Evolutionary conservation across 92 coral and sea anemone genomes (phyloP).

Genomic region (Porites lobata): DNA sequence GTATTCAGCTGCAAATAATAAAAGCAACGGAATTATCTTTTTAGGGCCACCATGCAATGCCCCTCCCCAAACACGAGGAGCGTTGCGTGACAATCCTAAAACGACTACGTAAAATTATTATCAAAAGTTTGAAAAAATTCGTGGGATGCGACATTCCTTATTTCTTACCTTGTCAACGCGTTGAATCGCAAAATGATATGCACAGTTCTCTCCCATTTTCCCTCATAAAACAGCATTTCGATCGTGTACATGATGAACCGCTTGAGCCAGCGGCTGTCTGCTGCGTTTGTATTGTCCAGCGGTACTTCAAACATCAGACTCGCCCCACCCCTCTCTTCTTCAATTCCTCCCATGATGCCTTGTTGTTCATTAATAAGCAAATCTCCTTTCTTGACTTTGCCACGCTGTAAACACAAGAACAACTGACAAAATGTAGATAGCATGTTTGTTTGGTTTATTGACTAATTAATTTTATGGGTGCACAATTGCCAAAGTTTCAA

Average conservation of each 20-base stretch:
- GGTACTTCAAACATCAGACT: conserved; percentile 90
- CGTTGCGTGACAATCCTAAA: no score
- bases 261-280: conserved; percentile 94
- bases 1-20: no score
- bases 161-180: conserved; percentile 85
- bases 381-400: conserved; percentile 84
- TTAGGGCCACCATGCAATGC: no score
- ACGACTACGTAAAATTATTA: no score
- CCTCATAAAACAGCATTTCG: conserved; percentile 91
- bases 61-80: no score
- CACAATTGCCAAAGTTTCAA: no score
- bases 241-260: conserved; percentile 79
- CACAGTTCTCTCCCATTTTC: conserved; percentile 94
- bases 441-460: no score
- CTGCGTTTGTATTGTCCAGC: conserved; percentile 78
- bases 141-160: not conserved
- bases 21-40: no score
- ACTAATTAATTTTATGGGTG: no score
- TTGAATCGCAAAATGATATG: conserved; percentile 88
- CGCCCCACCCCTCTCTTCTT: conserved; percentile 96
- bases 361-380: conserved; percentile 68
- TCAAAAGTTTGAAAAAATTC: no score
- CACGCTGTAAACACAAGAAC: conserved; percentile 43
- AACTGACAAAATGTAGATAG: not conserved
- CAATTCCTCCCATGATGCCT: conserved; percentile 92